Evolutionary conservation across 2,797 vertebrate species (phyloP).

Genomic region (Synaphobranchus kaupii): DNA sequence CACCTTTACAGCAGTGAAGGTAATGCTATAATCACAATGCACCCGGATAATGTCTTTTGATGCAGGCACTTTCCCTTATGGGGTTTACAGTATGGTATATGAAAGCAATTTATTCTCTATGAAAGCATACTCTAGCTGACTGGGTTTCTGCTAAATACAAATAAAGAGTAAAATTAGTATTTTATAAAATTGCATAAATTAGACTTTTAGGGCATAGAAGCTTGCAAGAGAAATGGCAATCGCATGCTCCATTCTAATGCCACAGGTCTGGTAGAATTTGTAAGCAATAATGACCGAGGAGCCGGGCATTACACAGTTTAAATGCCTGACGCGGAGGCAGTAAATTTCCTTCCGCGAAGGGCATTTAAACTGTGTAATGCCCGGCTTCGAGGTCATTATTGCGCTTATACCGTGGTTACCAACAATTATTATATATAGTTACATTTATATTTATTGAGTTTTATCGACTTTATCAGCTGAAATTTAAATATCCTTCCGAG

Average conservation of each 20-base stretch:
- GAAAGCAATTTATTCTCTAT: neutral
- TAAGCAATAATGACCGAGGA: too few relatives aligned
- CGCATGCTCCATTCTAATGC: neutral
- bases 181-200: neutral
- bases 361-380: too few relatives aligned
- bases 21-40: neutral
- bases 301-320: too few relatives aligned
- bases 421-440: too few relatives aligned
- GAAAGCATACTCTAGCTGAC: neutral
- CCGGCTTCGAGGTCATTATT: too few relatives aligned
- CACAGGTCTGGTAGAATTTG: neutral
- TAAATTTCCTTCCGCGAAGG: too few relatives aligned
- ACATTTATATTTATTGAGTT: too few relatives aligned
- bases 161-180: neutral
- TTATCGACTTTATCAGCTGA: too few relatives aligned
- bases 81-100: neutral
- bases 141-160: neutral
- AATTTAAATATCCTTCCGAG: too few relatives aligned
- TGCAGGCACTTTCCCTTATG: neutral
- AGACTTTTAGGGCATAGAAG: conserved; percentile 2
- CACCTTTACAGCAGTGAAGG: neutral
- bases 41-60: neutral
- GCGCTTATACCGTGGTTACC: too few relatives aligned
- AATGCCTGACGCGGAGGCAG: too few relatives aligned
- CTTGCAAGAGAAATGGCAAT: neutral